These are phyloP conservation scores for Matsumurasca onukii DNA, from an alignment of 1,140 invertebrate genomes.

Conservation along the genomic window DNA sequence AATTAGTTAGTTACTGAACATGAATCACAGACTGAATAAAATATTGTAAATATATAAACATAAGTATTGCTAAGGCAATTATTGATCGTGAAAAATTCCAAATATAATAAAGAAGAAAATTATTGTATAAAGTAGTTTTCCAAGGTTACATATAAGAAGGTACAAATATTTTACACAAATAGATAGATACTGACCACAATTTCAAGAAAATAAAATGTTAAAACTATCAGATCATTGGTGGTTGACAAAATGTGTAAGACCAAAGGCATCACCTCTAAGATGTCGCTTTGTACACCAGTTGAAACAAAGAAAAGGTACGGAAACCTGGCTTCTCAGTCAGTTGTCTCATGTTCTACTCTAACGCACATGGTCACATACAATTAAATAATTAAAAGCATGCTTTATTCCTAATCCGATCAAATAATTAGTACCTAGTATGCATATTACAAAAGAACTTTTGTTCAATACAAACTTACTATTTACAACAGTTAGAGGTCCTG, in stretches of 20 bases:
- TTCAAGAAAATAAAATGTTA: background rate
- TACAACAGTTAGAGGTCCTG: conserved; percentile 24
- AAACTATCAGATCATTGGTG: conserved; percentile 4
- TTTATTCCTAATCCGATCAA: conserved; percentile 36
- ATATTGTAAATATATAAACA: too few species aligned
- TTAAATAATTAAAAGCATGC: conserved; percentile 32
- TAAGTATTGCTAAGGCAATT: too few species aligned
- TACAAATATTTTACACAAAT: conserved; percentile 13
- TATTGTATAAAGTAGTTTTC: too few species aligned
- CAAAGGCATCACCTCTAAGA: conserved; percentile 28
- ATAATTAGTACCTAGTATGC: conserved; percentile 39
- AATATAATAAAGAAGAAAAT: too few species aligned
- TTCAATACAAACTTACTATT: conserved; percentile 28
- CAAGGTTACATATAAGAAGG: too few species aligned
- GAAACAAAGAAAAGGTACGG: conserved; percentile 28
- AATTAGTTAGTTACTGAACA: too few species aligned
- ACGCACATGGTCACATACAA: conserved; percentile 38
- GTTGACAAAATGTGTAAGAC: background rate
- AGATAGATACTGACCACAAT: too few species aligned
- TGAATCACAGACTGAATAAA: too few species aligned
- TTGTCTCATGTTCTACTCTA: conserved; percentile 31
- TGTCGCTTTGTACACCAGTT: conserved; percentile 30
- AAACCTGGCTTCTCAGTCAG: conserved; percentile 29
- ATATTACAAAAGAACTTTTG: conserved; percentile 29
- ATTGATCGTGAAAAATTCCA: too few species aligned